Evolutionary conservation across 2,888 invertebrate species (phyloP).

Genomic region (Pammene fasciana): DNA sequence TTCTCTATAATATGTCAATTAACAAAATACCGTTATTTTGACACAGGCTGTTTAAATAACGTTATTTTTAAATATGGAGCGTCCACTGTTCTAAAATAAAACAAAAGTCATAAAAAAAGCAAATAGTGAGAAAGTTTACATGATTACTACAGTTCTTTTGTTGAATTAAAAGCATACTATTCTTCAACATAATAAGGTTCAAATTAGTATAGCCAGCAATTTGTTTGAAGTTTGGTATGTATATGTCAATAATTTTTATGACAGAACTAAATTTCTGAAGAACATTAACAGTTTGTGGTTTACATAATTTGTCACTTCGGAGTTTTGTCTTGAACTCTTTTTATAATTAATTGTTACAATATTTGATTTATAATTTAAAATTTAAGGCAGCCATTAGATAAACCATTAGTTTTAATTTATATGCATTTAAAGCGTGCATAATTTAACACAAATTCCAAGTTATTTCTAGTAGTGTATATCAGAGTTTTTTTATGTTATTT

Average conservation of each 20-base stretch:
- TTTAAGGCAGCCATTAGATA: constrained; percentile 33
- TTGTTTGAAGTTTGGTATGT: background rate
- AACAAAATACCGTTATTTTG: constrained; percentile 40
- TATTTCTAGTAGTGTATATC: background rate
- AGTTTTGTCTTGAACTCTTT: constrained; percentile 26
- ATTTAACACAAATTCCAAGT: background rate
- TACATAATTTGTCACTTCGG: constrained; percentile 37
- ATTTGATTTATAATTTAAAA: constrained; percentile 25
- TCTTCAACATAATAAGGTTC: background rate
- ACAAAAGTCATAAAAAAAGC: constrained; percentile 27
- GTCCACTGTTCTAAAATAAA: constrained; percentile 34
- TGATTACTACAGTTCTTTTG: background rate
- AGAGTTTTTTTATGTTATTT: background rate
- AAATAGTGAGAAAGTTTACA: constrained; percentile 21
- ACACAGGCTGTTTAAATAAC: constrained; percentile 28
- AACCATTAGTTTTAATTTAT: constrained; percentile 13
- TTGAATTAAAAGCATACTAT: background rate
- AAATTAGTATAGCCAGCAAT: background rate
- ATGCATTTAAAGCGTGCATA: background rate
- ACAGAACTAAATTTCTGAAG: constrained; percentile 28
- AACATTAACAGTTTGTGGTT: constrained; percentile 33
- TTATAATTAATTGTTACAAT: constrained; percentile 31
- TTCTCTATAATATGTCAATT: constrained; percentile 26
- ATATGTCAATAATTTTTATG: constrained; percentile 35
- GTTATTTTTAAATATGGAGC: constrained; percentile 35